phyloP scores from a whole-genome alignment of 2,888 invertebrate genomes.

The Hyalella azteca region DNA sequence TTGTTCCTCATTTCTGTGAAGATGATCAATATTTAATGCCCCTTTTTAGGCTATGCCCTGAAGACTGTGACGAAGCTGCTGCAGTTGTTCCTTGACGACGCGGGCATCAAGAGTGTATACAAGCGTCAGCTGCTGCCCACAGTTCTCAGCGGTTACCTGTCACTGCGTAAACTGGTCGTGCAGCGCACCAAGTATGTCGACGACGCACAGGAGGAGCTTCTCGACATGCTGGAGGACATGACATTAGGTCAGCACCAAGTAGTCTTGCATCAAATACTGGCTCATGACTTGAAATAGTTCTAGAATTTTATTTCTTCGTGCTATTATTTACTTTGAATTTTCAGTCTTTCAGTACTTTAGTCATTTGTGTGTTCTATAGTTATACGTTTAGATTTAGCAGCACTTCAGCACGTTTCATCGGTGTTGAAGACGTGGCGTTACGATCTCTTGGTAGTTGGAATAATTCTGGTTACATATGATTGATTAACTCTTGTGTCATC shows the following conservation, averaged over 20 bases:
- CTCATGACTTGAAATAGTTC: not conserved
- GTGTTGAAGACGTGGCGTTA: too few relatives aligned
- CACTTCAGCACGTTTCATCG: too few relatives aligned
- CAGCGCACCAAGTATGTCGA: constrained; percentile 94
- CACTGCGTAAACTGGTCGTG: constrained; percentile 85
- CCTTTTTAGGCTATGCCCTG: constrained; percentile 87
- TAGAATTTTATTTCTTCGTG: not conserved
- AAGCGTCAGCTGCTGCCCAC: constrained; percentile 87
- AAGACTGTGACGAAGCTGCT: constrained; percentile 88
- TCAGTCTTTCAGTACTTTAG: too few relatives aligned
- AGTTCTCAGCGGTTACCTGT: constrained; percentile 91
- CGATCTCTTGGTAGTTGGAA: too few relatives aligned
- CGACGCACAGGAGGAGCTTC: constrained; percentile 92
- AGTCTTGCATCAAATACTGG: too few relatives aligned
- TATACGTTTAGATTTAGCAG: too few relatives aligned
- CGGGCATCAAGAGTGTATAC: constrained; percentile 85
- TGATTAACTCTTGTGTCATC: too few relatives aligned
- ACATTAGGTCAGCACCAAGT: too few relatives aligned
- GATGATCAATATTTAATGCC: constrained; percentile 42
- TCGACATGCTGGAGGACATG: constrained; percentile 93
- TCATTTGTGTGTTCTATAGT: too few relatives aligned
- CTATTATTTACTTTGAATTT: too few relatives aligned
- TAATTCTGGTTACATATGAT: too few relatives aligned
- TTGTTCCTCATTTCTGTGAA: not conserved
- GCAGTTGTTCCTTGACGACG: constrained; percentile 85